These are phyloP conservation scores for Hormiphora californensis DNA, from an alignment of 37 sponge, comb jelly and placozoan genomes.

Conservation along the genomic window DNA sequence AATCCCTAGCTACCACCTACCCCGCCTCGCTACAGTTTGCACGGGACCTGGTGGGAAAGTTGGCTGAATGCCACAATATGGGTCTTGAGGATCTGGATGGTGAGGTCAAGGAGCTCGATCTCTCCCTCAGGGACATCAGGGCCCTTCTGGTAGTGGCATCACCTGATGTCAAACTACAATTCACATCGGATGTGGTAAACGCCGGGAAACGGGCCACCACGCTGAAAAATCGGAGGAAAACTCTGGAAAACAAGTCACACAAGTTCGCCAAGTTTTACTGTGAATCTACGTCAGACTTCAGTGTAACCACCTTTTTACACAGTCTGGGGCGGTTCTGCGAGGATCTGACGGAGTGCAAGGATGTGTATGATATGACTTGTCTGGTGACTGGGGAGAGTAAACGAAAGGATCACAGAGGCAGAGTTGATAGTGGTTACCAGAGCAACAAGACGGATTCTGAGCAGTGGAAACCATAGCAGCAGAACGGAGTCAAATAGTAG, in stretches of 20 bases:
- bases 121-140: constrained; percentile 14
- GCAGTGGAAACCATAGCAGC: too few species aligned
- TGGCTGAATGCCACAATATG: neutral
- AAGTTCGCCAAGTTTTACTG: constrained; percentile 41
- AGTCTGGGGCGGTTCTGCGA: constrained; percentile 7
- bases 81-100: neutral
- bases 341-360: constrained; percentile 38
- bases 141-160: constrained; percentile 26
- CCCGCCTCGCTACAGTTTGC: constrained; percentile 5
- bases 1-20: constrained; percentile 30
- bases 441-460: too few species aligned
- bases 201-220: constrained; percentile 23
- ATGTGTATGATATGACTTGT: neutral
- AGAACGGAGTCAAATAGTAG: too few species aligned
- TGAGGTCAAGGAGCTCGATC: neutral
- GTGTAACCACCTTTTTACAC: neutral
- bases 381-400: too few species aligned
- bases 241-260: neutral
- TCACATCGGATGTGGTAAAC: constrained; percentile 17
- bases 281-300: constrained; percentile 19
- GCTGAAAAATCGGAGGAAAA: constrained; percentile 14
- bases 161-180: constrained; percentile 37
- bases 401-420: too few species aligned
- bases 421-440: neutral
- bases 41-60: neutral